Conservation (phyloP, 1,140 invertebrate genomes). For the Trichonephila clavipes region DNA sequence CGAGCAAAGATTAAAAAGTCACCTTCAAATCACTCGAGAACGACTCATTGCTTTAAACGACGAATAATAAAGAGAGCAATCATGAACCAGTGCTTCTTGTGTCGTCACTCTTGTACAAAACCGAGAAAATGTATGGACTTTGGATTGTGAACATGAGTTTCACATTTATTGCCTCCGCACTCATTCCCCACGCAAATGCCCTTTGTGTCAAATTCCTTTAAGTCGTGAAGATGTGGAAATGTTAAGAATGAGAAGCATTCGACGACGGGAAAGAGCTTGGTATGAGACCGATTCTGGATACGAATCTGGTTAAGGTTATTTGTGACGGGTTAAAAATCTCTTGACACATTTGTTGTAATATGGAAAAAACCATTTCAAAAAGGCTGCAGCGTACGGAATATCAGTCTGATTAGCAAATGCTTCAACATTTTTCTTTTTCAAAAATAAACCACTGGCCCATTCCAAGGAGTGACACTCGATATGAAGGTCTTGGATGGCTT, state of each 20-base stretch:
- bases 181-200: not conserved
- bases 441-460: not conserved
- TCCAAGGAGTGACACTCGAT: not conserved
- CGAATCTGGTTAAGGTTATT: not conserved
- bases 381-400: not conserved
- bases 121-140: not conserved
- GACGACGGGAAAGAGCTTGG: not conserved
- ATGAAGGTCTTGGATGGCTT: no score
- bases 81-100: no score
- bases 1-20: accelerated
- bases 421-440: not conserved
- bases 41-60: not conserved
- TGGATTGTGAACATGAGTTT: not conserved
- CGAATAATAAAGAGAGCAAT: no score
- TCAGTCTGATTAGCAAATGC: not conserved
- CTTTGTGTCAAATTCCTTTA: not conserved
- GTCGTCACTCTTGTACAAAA: no score
- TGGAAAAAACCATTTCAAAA: not conserved
- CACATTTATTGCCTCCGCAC: not conserved
- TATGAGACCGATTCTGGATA: not conserved
- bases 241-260: no score
- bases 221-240: not conserved
- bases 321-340: not conserved
- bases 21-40: not conserved
- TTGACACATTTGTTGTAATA: not conserved